Base-by-base conservation (phyloP, 2,113 vertebrate species). In the Rhynchomys soricoides region DNA sequence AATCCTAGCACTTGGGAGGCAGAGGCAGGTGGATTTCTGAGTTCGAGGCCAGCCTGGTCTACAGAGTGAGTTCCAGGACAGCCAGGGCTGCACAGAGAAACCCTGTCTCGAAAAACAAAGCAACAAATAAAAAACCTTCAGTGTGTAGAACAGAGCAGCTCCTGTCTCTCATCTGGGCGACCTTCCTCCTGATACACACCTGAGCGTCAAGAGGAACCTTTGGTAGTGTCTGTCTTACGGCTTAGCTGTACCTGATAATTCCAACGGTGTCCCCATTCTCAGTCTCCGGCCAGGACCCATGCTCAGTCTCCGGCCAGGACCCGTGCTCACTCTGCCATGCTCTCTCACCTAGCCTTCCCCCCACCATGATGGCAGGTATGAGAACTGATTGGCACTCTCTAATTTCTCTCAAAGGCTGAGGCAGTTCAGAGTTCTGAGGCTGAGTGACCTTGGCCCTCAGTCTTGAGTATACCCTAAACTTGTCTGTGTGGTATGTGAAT, bases 321-420 rank as follows among this genome's bases (percentile, higher is more conserved):
- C 11, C 66, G 1, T 43, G 31, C 3, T 31, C 7, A 1, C 66
- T 64, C 4, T 9, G n/a, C 68, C 29, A 0, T 19, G 55, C 29
- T 2, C 4, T 45, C 13, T 77, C 43, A 5, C 37, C 37, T 21
- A n/a, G 37, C 7, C 43, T n/a, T n/a, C 40, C 12, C 6, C 0
- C 0, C 45, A n/a, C 90, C 17, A 2, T 59, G 70, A 16, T 37
- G 55, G 43, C 7, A 22, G 31, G 2, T 31, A 29, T n/a, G 81
- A 43, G 75, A n/a, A 50, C 24, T 34, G 5, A 43, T 12, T n/a
- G 3, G 0, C 1, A 1, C n/a, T 26, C 24, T 50, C 9, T 12
- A 43, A 29, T 40, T 78, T 31, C 66, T 77, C 17, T 22, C 8
- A 3, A 34, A 83, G 21, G 31, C 50, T 7, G 15, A 62, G 29